A percentile compares a stretch with the other conserved stretches of the same genome.
These are phyloP conservation scores for Coenonympha arcania DNA, from an alignment of 2,888 invertebrate genomes.

Conservation along the genomic window DNA sequence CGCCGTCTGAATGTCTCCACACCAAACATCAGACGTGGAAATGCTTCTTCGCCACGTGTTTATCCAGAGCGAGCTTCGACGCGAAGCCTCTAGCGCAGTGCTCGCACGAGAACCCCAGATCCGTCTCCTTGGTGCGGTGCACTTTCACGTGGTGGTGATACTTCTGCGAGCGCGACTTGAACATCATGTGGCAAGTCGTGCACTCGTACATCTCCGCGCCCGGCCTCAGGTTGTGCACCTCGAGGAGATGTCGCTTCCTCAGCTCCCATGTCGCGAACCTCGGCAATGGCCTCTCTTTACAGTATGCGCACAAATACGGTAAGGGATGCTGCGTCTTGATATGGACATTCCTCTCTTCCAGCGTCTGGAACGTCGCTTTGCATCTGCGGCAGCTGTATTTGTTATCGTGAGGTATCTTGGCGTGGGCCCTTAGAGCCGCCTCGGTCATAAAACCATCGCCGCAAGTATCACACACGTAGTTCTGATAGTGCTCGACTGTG, in stretches of 20 bases:
- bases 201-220: conserved; percentile 67
- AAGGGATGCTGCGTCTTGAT: conserved; percentile 61
- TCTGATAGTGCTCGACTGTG: conserved; percentile 62
- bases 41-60: conserved; percentile 72
- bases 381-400: conserved; percentile 63
- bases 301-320: conserved; percentile 63
- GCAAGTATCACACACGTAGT: conserved; percentile 66
- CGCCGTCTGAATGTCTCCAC: not conserved
- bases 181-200: conserved; percentile 65
- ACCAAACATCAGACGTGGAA: conserved; percentile 29
- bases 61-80: conserved; percentile 68
- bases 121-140: conserved; percentile 59
- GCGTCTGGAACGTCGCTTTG: conserved; percentile 57
- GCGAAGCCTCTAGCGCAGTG: conserved; percentile 69
- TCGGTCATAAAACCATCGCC: conserved; percentile 67
- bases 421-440: conserved; percentile 55
- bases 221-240: conserved; percentile 62
- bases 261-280: conserved; percentile 65
- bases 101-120: conserved; percentile 64
- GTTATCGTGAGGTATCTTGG: conserved; percentile 60
- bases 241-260: conserved; percentile 60
- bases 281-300: conserved; percentile 54
- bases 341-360: conserved; percentile 58
- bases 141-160: conserved; percentile 66
- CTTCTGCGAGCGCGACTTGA: conserved; percentile 63